Percentiles rank a stretch among this genome's conserved stretches.
Conservation (phyloP, 2,797 vertebrate species). For the Malurus splendens region DNA sequence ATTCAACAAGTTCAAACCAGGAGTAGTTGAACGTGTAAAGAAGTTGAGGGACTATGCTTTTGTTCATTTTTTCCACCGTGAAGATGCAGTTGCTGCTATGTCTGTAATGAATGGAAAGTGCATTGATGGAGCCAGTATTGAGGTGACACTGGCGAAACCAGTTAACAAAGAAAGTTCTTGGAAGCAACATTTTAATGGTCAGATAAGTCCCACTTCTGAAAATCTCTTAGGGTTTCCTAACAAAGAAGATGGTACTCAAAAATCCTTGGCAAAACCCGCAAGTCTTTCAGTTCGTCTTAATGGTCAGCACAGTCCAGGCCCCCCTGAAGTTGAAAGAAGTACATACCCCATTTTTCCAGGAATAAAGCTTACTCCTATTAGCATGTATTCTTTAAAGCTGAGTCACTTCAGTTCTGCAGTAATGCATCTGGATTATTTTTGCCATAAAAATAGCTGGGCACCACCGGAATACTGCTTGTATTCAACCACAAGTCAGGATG, state of each 20-base stretch:
- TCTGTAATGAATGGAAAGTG: slow-evolving; percentile 82
- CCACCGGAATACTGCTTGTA: slow-evolving; percentile 88
- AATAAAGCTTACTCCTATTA: slow-evolving; percentile 79
- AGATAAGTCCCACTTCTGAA: slow-evolving; percentile 67
- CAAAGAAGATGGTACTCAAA: slow-evolving; percentile 73
- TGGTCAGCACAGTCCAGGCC: slow-evolving; percentile 67
- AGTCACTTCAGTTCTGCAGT: slow-evolving; percentile 85
- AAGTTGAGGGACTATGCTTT: slow-evolving; percentile 93
- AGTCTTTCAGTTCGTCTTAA: slow-evolving; percentile 67
- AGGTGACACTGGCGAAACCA: slow-evolving; percentile 89
- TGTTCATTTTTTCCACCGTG: slow-evolving; percentile 86
- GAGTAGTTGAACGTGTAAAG: slow-evolving; percentile 89
- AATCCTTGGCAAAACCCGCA: slow-evolving; percentile 60
- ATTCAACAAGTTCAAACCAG: slow-evolving; percentile 86
- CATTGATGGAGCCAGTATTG: slow-evolving; percentile 85
- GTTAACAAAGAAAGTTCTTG: slow-evolving; percentile 74
- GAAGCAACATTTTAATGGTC: slow-evolving; percentile 69
- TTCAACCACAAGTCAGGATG: slow-evolving; percentile 81
- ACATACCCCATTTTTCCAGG: slow-evolving; percentile 81
- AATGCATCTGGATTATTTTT: slow-evolving; percentile 87
- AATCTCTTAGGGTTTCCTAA: slow-evolving; percentile 68
- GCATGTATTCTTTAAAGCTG: slow-evolving; percentile 81
- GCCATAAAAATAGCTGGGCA: slow-evolving; percentile 84
- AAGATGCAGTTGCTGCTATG: slow-evolving; percentile 85
- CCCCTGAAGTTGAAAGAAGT: slow-evolving; percentile 70